Evolutionary conservation across 2,113 vertebrate genomes (phyloP), one percentile per base, ranked within the genome.

Genomic region (Neolamprologus brichardi): DNA sequence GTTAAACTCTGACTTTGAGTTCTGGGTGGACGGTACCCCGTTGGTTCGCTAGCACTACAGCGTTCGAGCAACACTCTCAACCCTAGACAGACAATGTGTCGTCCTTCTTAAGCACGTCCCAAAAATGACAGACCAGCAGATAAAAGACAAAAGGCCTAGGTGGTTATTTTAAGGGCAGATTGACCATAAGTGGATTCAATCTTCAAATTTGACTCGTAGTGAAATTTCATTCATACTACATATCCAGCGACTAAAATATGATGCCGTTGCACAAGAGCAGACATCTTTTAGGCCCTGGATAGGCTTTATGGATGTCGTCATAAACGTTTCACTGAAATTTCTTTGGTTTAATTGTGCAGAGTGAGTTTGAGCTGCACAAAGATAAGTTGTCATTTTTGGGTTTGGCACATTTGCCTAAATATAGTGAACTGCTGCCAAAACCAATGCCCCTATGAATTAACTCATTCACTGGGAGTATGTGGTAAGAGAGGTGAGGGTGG

Each of bases 61-160:
- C 15, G 41, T 54, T 85, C 56, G 54, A 86, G 91, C 83, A 92
- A 86, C 87, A 91, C 87, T 87, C 75, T 90, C 83, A 87, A 91
- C 88, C 87, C 79, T 79, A 92, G 88, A 90, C 77, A 94, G 79
- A 86, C 56, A 86, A 81, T 88, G 82, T 93, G 81, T 92, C 39
- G 46, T 84, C 30, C 41, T 67, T 75, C 49, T 89, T 56, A 58
- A 85, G 83, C 28, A 84, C 0, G 80, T 89, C 94, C 95, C 94
- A 96, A 96, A 96, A 96, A 95, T 96, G 93, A 95, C 94, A 95
- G 84, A 85, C 64, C 62, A 90, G 79, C 86, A 89, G 52, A 82
- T 79, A 8, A 83, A 87, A 79, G 78, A 75, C 49, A 64, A 67
- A 67, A 67, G 85, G 64, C 62, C 72, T 82, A 64, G 85, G 85